phyloP scores from a whole-genome alignment of 2,113 vertebrate genomes.

The Limnothrissa miodon region DNA sequence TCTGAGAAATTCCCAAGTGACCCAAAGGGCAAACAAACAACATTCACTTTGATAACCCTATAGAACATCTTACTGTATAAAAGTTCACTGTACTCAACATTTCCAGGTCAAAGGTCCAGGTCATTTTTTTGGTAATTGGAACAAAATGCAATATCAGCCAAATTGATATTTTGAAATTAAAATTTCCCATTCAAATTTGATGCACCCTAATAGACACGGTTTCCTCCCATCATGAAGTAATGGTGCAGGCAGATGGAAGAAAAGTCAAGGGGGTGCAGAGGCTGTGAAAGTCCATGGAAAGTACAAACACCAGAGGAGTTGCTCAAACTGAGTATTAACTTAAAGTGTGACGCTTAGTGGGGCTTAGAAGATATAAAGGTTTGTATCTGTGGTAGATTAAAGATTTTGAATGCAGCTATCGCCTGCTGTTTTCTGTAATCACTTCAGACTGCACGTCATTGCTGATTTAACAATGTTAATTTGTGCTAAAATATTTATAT shows the following conservation, averaged over 20 bases:
- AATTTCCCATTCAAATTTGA: too few relatives aligned
- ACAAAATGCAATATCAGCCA: too few relatives aligned
- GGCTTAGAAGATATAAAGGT: not conserved
- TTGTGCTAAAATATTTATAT: not conserved
- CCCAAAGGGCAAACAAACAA: too few relatives aligned
- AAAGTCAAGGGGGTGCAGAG: not conserved
- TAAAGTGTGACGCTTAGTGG: not conserved
- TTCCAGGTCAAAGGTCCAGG: too few relatives aligned
- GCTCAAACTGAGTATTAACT: not conserved
- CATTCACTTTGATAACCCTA: too few relatives aligned
- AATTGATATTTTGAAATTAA: too few relatives aligned
- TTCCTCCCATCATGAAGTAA: slow-evolving; percentile 24
- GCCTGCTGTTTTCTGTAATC: too few relatives aligned
- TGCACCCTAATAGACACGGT: slow-evolving; percentile 14
- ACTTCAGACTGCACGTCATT: not conserved
- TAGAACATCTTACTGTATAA: too few relatives aligned
- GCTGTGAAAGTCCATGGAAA: not conserved
- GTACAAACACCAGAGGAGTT: not conserved
- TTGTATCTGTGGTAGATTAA: not conserved
- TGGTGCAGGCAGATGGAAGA: slow-evolving; percentile 26
- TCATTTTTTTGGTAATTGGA: too few relatives aligned
- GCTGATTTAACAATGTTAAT: not conserved
- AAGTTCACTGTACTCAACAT: too few relatives aligned
- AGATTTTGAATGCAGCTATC: not conserved
- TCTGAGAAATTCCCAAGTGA: too few relatives aligned